Evolutionary conservation across 2,113 vertebrate genomes (phyloP).

Genomic region (Sylvia atricapilla): DNA sequence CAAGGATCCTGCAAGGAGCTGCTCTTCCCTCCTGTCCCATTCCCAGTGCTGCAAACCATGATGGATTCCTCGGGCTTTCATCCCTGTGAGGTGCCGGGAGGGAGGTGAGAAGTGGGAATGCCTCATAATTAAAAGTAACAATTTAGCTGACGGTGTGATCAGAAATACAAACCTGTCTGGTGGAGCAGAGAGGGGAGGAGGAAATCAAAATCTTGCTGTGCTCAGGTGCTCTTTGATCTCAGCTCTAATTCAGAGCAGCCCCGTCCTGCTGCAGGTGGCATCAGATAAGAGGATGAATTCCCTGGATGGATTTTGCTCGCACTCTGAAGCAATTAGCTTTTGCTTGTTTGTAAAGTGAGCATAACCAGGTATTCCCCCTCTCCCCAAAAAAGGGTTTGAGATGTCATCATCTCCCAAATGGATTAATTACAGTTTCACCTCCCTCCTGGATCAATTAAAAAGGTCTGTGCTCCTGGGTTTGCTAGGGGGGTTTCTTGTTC

Average conservation of each 20-base stretch:
- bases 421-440: conserved; percentile 57
- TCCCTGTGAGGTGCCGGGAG: neutral
- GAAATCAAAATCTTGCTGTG: conserved; percentile 5
- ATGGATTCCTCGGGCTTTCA: neutral
- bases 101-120: neutral
- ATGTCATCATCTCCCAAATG: neutral
- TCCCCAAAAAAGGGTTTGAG: neutral
- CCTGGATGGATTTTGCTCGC: conserved; percentile 53
- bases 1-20: neutral
- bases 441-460: conserved; percentile 56
- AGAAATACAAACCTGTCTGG: conserved; percentile 26
- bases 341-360: conserved; percentile 70
- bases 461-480: conserved; percentile 12
- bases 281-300: conserved; percentile 68
- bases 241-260: conserved; percentile 21
- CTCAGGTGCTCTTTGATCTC: conserved; percentile 70
- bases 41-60: neutral
- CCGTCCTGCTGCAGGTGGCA: conserved; percentile 42
- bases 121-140: neutral
- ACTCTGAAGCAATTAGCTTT: conserved; percentile 71
- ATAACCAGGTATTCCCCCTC: conserved; percentile 51
- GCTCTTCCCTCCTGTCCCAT: neutral
- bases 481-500: conserved; percentile 19
- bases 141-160: neutral
- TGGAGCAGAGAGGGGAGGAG: neutral